Evolutionary conservation across 2,113 vertebrate species (phyloP), one percentile per base, ranked within the genome.

Genomic region (Ifrita kowaldi): DNA sequence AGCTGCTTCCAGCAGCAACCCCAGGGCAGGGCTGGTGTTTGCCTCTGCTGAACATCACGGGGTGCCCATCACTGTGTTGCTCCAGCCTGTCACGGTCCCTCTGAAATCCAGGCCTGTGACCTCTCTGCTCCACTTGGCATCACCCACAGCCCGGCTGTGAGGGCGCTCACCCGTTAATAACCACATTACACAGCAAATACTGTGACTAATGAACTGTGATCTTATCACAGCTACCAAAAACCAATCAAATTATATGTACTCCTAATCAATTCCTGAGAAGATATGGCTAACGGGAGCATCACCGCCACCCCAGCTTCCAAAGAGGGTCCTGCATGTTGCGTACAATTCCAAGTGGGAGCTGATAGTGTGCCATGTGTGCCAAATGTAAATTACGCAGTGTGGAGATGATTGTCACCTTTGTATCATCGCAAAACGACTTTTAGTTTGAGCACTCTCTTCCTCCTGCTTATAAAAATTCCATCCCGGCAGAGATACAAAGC

Each of bases 361-460:
- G 52, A 37, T 0, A n/a, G 32, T 1, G 2, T 6, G 20, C 28
- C 12, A 2, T 0, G 16, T 14, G 5, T 5, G 14, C 30, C 35
- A 33, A 39, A 13, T 16, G 7, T 16, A 39, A 74, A 22, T 30
- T 7, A 55, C 3, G 27, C 30, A 23, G 20, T 5, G 32, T 21
- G 26, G n/a, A 37, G 27, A 52, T 6, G 22, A 60, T 1, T 26
- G 13, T n/a, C 93, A 50, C 60, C 71, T 57, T 47, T 33, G n/a
- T 23, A 30, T n/a, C 39, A 10, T 4, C 30, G 20, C n/a, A 71
- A 85, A 76, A 62, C 1, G 0, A 33, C 50, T 41, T 42, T 6
- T 20, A 33, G 17, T 18, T 39, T 47, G 30, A 86, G 19, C 28
- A 18, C 13, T 35, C 56, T 35, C 46, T 41, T 73, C 23, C 14